Evolutionary conservation across 2,888 invertebrate species (phyloP).

Genomic region (Tetheella fluctuosa): DNA sequence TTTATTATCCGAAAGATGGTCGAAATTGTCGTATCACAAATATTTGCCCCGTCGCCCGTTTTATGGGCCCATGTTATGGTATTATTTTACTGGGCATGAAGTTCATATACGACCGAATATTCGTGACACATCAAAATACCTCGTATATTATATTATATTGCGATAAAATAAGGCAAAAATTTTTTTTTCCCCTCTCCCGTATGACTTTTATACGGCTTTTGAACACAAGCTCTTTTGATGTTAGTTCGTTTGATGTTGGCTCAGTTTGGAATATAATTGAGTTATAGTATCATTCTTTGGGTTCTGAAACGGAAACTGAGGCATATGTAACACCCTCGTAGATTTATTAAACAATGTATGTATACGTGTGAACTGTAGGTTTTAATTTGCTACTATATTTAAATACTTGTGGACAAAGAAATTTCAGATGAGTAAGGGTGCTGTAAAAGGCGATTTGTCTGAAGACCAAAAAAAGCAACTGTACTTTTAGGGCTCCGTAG

Average conservation of each 20-base stretch:
- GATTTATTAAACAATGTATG: no score
- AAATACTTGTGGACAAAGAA: no score
- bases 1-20: conserved; percentile 43
- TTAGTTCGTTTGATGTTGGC: conserved; percentile 2
- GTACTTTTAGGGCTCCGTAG: no score
- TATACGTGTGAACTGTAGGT: no score
- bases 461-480: background rate
- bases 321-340: no score
- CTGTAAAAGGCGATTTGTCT: no score
- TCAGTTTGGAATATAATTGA: conserved; percentile 2
- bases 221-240: conserved; percentile 6
- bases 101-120: conserved; percentile 23
- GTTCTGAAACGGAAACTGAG: no score
- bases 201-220: conserved; percentile 5
- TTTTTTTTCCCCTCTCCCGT: background rate
- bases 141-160: conserved; percentile 9
- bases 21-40: conserved; percentile 47
- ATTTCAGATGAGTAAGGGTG: no score
- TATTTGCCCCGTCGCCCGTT: conserved; percentile 48
- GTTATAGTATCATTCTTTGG: background rate
- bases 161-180: background rate
- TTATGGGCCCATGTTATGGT: conserved; percentile 50
- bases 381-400: no score
- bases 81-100: conserved; percentile 48
- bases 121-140: conserved; percentile 12